Evolutionary conservation across 2,888 invertebrate species (phyloP).

Genomic region (Frankliniella intonsa): DNA sequence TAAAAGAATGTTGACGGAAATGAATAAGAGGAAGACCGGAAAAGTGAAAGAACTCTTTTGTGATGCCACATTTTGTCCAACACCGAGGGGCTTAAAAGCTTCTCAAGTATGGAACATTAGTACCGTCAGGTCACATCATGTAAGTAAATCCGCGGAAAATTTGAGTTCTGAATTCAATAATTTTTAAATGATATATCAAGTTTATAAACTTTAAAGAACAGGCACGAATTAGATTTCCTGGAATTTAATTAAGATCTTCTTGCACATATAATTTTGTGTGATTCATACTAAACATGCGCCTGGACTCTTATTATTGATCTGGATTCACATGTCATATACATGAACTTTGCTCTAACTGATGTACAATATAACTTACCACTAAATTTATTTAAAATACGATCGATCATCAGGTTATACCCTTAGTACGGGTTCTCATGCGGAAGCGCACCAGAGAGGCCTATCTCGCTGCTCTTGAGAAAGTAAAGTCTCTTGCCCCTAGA

Average conservation of each 20-base stretch:
- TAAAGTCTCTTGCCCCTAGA: background rate
- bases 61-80: background rate
- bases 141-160: too few relatives aligned
- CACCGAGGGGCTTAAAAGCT: background rate
- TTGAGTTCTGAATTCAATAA: too few relatives aligned
- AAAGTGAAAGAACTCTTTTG: background rate
- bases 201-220: too few relatives aligned
- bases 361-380: too few relatives aligned
- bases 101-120: background rate
- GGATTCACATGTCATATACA: too few relatives aligned
- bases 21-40: too few relatives aligned
- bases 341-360: too few relatives aligned
- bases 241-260: background rate
- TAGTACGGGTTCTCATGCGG: background rate
- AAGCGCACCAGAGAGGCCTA: background rate
- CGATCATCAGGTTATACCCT: background rate
- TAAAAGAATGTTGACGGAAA: background rate
- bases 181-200: too few relatives aligned
- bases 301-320: too few relatives aligned
- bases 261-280: background rate
- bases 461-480: background rate
- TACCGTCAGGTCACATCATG: background rate
- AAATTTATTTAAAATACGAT: too few relatives aligned
- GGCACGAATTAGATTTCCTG: too few relatives aligned
- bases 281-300: too few relatives aligned